phyloP scores from a whole-genome alignment of 2,888 invertebrate species.

The Lymantria monacha region DNA sequence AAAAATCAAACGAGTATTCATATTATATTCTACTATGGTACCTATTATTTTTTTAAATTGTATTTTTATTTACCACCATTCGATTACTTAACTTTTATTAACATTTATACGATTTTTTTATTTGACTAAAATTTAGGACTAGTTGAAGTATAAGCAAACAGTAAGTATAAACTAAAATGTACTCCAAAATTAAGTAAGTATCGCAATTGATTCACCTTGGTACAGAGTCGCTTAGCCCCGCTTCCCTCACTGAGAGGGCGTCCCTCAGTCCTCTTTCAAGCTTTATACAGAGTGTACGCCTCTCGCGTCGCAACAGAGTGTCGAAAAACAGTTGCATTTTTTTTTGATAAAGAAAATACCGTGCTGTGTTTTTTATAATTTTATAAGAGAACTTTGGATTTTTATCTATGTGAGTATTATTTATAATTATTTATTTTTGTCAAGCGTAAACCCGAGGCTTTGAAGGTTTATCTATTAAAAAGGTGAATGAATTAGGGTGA shows the following conservation, averaged over 20 bases:
- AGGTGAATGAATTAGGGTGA: conserved; percentile 52
- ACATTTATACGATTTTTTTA: too few species aligned
- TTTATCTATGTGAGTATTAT: conserved; percentile 61
- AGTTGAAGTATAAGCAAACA: neutral
- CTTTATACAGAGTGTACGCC: conserved; percentile 45
- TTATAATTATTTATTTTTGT: conserved; percentile 27
- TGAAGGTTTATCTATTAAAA: conserved; percentile 39
- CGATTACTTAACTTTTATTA: too few species aligned
- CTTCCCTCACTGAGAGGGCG: conserved; percentile 60
- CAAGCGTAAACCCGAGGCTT: conserved; percentile 52
- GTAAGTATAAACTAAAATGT: conserved; percentile 42
- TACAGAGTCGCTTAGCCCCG: conserved; percentile 58
- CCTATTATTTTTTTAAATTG: too few species aligned
- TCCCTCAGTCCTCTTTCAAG: conserved; percentile 65
- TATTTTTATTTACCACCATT: too few species aligned
- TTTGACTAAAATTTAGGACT: too few species aligned
- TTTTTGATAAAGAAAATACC: conserved; percentile 55
- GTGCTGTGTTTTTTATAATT: conserved; percentile 65
- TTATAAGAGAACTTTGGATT: conserved; percentile 60
- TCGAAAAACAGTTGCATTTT: conserved; percentile 53
- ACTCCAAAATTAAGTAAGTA: conserved; percentile 50
- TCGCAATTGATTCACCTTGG: conserved; percentile 34
- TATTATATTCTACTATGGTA: too few species aligned
- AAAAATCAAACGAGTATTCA: too few species aligned
- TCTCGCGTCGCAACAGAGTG: conserved; percentile 47